Base-by-base conservation (phyloP, 2,888 invertebrate genomes). In the Thalpophila matura region DNA sequence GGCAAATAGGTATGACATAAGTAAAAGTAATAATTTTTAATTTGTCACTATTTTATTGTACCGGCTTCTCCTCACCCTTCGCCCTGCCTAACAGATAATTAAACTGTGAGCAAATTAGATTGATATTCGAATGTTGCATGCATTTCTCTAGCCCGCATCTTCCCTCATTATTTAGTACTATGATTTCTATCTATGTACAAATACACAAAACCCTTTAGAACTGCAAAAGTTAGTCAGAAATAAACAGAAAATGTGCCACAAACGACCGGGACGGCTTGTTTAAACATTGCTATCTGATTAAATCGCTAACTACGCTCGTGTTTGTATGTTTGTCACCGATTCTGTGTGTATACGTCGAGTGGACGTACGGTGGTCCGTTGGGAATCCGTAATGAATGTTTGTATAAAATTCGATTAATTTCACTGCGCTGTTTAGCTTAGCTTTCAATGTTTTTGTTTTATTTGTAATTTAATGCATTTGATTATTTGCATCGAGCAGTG, bases 241-340 rank as follows among this genome's bases (percentile, higher is more conserved):
- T 47, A 65, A 68, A 72, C 31, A 56, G 22, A 47, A 56, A 47
- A 49, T 27, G 27, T 9, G 1, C 37, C 37, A 47, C 50, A 67
- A 72, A 51, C 37, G 56, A 29, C 42, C 42, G 37, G 27, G 22
- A 12, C 18, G 7, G 37, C 65, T 22, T 47, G 45, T 31, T 22
- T 65, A 72, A 69, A 69, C 69, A 69, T 12, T 45, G 57, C 56
- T 51, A 72, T 49, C 73, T 72, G 73, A 72, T 69, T 69, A 65
- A 72, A 65, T 53, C 72, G 40, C 56, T 53, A 50, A 68, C 71
- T 68, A 62, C 54, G 18, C 31, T 7, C 9, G 10, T 54, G 37
- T 63, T 71, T 45, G 71, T 63, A 40, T 70, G 71, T 66, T 66
- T 70, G 67, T 69, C 72, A 69, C 72, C 66, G 57, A 69, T 43